A percentile compares a stretch with the other conserved stretches of the same genome.
Conservation (phyloP, 2,888 invertebrate genomes). For the Aricia artaxerxes region DNA sequence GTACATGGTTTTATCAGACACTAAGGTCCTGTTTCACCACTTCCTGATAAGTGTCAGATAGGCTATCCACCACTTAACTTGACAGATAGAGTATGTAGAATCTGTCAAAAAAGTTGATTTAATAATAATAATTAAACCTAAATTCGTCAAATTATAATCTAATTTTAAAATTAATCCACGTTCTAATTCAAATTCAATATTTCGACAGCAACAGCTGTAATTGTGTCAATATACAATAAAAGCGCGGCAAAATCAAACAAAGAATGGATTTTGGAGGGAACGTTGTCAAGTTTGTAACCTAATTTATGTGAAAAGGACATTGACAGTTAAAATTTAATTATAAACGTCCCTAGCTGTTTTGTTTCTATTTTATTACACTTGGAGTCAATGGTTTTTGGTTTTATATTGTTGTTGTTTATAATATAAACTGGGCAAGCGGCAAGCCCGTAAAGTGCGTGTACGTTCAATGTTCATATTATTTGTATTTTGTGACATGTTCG, state of each 20-base stretch:
- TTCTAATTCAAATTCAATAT: conserved; percentile 13
- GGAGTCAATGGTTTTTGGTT: not conserved
- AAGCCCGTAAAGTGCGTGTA: not conserved
- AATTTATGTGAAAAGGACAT: conserved; percentile 29
- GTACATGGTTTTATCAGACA: no score
- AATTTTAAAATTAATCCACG: not conserved
- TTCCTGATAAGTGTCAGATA: no score
- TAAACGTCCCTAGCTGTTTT: not conserved
- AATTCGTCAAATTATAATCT: no score
- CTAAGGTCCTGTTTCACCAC: no score
- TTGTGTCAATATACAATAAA: conserved; percentile 1
- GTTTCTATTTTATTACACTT: not conserved
- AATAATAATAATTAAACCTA: no score
- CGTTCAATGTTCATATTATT: not conserved
- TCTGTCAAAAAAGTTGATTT: no score
- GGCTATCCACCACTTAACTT: no score
- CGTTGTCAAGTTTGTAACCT: conserved; percentile 39
- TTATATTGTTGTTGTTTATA: not conserved
- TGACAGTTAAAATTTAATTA: conserved; percentile 1
- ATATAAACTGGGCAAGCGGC: not conserved
- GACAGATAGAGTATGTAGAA: no score
- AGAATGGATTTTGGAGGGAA: conserved; percentile 16
- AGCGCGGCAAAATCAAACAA: conserved; percentile 15
- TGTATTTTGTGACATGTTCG: not conserved
- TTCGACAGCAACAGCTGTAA: not conserved